phyloP scores from a whole-genome alignment of 2,113 vertebrate species.

The Anoplopoma fimbria region DNA sequence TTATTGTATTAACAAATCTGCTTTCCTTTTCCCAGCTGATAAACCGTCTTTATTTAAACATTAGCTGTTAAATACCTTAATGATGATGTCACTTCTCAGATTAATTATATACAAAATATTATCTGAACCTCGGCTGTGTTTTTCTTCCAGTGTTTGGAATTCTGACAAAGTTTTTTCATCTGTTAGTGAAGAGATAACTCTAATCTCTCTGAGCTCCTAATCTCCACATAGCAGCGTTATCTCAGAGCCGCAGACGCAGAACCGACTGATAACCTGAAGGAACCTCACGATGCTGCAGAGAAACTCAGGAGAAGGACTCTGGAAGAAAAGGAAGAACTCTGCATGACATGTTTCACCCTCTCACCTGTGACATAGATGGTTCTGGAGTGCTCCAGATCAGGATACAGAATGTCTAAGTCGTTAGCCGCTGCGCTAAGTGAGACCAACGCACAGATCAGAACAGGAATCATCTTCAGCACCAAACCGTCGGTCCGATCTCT shows the following conservation, averaged over 20 bases:
- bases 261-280: conserved; percentile 52
- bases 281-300: conserved; percentile 46
- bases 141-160: not conserved
- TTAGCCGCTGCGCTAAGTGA: conserved; percentile 87
- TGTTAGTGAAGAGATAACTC: conserved; percentile 22
- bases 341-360: not conserved
- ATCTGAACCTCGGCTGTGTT: not conserved
- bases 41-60: too few relatives aligned
- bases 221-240: conserved; percentile 60
- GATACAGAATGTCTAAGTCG: conserved; percentile 82
- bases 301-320: conserved; percentile 19
- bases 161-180: conserved; percentile 9
- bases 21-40: too few relatives aligned
- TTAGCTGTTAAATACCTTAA: too few relatives aligned
- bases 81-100: not conserved
- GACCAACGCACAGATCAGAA: conserved; percentile 90
- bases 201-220: conserved; percentile 39
- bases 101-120: not conserved
- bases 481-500: conserved; percentile 86
- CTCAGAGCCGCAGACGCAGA: conserved; percentile 36
- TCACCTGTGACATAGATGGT: conserved; percentile 94
- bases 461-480: conserved; percentile 87
- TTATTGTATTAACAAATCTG: too few relatives aligned
- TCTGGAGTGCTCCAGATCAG: conserved; percentile 85
- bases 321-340: not conserved